phyloP scores from a whole-genome alignment of 2,797 vertebrate genomes.

The Paramormyrops hopkinsi region DNA sequence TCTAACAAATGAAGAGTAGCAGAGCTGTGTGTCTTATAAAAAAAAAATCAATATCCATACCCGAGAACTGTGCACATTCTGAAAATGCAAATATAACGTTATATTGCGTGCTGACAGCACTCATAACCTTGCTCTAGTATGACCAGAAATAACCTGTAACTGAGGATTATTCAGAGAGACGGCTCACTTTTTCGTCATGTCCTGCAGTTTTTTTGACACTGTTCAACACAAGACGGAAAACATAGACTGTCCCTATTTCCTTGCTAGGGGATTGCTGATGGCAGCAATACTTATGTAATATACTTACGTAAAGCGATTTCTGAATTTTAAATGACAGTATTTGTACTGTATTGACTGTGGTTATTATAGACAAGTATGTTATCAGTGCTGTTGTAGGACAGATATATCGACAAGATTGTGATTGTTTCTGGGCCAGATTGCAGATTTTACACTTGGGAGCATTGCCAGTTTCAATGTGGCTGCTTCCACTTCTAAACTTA shows the following conservation, averaged over 20 bases:
- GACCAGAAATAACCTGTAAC: neutral
- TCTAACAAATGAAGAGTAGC: slow-evolving; percentile 14
- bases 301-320: neutral
- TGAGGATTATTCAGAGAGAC: neutral
- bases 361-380: neutral
- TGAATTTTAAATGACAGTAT: neutral
- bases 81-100: slow-evolving; percentile 14
- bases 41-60: slow-evolving; percentile 6
- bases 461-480: neutral
- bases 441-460: neutral
- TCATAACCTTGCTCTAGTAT: neutral
- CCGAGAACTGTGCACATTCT: neutral
- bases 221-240: neutral
- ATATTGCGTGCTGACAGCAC: neutral
- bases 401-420: neutral
- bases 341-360: neutral
- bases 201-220: neutral
- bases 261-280: neutral
- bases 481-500: neutral
- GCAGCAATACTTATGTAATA: neutral
- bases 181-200: neutral
- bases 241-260: neutral
- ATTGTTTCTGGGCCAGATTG: neutral
- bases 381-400: neutral
- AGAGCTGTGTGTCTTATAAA: neutral